phyloP scores from a whole-genome alignment of 1,140 invertebrate genomes.

The Pantala flavescens region DNA sequence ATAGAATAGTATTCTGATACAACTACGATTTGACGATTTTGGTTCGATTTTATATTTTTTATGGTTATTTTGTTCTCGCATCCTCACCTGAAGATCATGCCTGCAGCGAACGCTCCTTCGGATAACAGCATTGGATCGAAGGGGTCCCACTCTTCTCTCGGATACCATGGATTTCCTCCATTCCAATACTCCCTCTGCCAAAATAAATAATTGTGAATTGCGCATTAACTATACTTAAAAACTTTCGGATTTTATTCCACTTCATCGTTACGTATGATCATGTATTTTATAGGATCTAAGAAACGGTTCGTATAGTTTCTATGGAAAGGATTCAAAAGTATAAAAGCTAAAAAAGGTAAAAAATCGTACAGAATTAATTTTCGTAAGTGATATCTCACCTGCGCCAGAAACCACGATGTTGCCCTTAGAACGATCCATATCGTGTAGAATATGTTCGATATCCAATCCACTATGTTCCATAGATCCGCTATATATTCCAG shows the following conservation, averaged over 20 bases:
- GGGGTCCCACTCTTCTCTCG: constrained; percentile 79
- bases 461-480: constrained; percentile 96
- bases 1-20: too few species aligned
- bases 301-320: too few species aligned
- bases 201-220: background rate
- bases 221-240: too few species aligned
- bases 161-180: constrained; percentile 67
- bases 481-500: constrained; percentile 82
- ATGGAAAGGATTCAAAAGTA: background rate
- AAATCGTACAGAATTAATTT: background rate
- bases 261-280: too few species aligned
- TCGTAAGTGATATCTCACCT: constrained; percentile 40
- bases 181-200: constrained; percentile 55
- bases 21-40: too few species aligned
- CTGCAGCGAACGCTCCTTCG: constrained; percentile 87
- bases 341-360: background rate
- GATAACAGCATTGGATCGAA: constrained; percentile 90
- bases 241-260: too few species aligned
- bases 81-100: constrained; percentile 81
- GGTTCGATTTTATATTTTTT: too few species aligned
- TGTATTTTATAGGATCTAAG: too few species aligned
- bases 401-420: constrained; percentile 63
- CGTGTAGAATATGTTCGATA: constrained; percentile 88
- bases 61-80: too few species aligned
- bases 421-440: constrained; percentile 75